Base-by-base conservation (phyloP, 2,888 invertebrate genomes). In the Mythimna loreyi region DNA sequence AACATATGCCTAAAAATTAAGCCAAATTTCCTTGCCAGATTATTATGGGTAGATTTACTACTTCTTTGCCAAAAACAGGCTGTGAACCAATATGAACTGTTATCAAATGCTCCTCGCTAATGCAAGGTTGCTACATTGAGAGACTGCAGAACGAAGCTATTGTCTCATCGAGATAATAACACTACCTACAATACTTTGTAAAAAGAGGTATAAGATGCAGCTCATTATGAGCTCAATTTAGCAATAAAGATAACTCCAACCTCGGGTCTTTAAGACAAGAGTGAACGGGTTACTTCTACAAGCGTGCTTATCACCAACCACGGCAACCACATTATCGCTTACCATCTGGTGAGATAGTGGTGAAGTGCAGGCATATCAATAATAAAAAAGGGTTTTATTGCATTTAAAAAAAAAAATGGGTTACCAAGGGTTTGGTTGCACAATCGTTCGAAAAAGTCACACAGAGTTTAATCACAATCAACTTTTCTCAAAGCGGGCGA, bases 171-270 rank as follows among this genome's bases (percentile, higher is more conserved):
- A 56, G n/a, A 55, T 11, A 13, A 45, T 23, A 30, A 21, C 19
- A 7, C 11, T 49, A 28, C n/a, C 25, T 49, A 45, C 1, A 28
- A 28, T 71, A 47, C 19, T 25, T 49, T 50, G 11, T 55, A 43
- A 8, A 23, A 55, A 36, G 13, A 59, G 3, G 0, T 47, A 49
- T 49, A 56, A 25, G 57, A 73, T 45, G 47, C 16, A 53, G 28
- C 11, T 30, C 36, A 8, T 68, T 13, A 57, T n/a, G 5, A 52
- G 28, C 16, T 50, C 64, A 66, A 40, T 58, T 33, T 47, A 47
- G 21, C 6, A 72, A 66, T 66, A 52, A 73, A 65, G n/a, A 43
- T 52, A 19, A 28, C 19, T 50, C 3, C 16, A 19, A 40, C 16
- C 40, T 40, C 40, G 40, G 40, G 16, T 40, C 16, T 40, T 40